Percentiles rank a stretch among this genome's conserved stretches.
Evolutionary conservation across 2,888 invertebrate species (phyloP).

Genomic region (Lomographa bimaculata): DNA sequence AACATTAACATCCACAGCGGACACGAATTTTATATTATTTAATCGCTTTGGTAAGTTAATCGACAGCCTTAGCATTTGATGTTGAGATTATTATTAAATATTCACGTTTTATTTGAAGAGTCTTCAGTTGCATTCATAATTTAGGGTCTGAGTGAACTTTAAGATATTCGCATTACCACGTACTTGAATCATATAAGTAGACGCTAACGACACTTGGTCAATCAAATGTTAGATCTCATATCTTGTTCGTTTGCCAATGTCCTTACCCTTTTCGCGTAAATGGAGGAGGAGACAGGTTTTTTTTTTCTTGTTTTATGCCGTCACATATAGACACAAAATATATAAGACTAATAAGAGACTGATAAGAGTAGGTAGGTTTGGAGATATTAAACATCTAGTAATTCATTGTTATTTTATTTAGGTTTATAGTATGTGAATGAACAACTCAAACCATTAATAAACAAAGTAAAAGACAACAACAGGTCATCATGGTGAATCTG

Average conservation of each 20-base stretch:
- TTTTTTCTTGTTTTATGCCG: slow-evolving; percentile 6
- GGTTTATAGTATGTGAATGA: no score
- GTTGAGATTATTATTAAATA: slow-evolving; percentile 15
- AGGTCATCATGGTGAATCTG: no score
- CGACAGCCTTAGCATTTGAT: slow-evolving; percentile 26
- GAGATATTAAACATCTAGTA: no score
- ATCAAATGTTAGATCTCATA: slow-evolving; percentile 22
- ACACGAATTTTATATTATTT: slow-evolving; percentile 22
- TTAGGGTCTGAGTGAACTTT: slow-evolving; percentile 12
- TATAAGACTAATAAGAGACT: not conserved
- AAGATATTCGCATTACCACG: slow-evolving; percentile 7
- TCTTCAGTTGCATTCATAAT: slow-evolving; percentile 4
- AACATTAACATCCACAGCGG: slow-evolving; percentile 33
- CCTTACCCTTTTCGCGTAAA: slow-evolving; percentile 23
- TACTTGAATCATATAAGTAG: slow-evolving; percentile 19
- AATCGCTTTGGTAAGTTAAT: slow-evolving; percentile 22
- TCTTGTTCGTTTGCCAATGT: slow-evolving; percentile 11
- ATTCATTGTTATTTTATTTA: no score
- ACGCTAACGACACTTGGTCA: slow-evolving; percentile 23
- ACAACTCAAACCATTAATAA: no score
- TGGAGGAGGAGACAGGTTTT: slow-evolving; percentile 9
- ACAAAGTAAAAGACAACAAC: no score
- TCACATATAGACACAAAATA: slow-evolving; percentile 3
- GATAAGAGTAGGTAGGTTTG: no score
- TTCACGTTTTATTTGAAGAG: slow-evolving; percentile 10